phyloP scores from a whole-genome alignment of 1,140 invertebrate genomes.

The Drosophila dunni region DNA sequence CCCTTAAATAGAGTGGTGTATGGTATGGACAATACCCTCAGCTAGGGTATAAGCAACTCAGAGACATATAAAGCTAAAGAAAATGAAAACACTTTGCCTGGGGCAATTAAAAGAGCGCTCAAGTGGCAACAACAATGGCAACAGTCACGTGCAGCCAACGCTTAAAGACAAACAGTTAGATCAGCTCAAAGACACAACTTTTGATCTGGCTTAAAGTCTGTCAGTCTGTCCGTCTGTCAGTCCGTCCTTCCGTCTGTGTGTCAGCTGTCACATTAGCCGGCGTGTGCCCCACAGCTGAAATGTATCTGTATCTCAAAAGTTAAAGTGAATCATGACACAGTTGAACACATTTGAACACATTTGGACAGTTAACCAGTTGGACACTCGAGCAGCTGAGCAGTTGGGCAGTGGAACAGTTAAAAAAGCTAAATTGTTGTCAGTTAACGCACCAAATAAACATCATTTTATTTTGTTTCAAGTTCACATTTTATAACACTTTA shows the following conservation, averaged over 20 bases:
- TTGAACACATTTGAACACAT: conserved; percentile 25
- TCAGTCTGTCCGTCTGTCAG: not conserved
- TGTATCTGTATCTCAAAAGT: conserved; percentile 44
- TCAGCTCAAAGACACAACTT: not conserved
- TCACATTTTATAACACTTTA: conserved; percentile 63
- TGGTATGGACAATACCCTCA: not conserved
- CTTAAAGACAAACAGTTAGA: conserved; percentile 11
- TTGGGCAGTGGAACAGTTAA: conserved; percentile 8
- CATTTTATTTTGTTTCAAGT: conserved; percentile 59
- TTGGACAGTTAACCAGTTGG: conserved; percentile 13
- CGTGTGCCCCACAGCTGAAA: conserved; percentile 36
- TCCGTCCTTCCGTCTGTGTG: conserved; percentile 15
- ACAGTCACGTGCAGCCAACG: conserved; percentile 64
- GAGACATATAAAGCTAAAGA: not conserved
- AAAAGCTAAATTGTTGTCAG: conserved; percentile 9
- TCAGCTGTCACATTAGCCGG: conserved; percentile 57
- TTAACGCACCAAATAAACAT: conserved; percentile 34
- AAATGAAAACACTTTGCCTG: conserved; percentile 12
- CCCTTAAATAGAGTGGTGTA: not conserved
- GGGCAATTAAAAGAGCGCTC: conserved; percentile 19
- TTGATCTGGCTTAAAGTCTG: too few species aligned
- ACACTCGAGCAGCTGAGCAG: not conserved
- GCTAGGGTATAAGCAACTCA: not conserved
- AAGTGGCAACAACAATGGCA: conserved; percentile 45
- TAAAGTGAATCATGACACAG: conserved; percentile 72